These are phyloP conservation scores for Ostrea denselamellosa DNA, from an alignment of 1,140 invertebrate species.

Conservation along the genomic window DNA sequence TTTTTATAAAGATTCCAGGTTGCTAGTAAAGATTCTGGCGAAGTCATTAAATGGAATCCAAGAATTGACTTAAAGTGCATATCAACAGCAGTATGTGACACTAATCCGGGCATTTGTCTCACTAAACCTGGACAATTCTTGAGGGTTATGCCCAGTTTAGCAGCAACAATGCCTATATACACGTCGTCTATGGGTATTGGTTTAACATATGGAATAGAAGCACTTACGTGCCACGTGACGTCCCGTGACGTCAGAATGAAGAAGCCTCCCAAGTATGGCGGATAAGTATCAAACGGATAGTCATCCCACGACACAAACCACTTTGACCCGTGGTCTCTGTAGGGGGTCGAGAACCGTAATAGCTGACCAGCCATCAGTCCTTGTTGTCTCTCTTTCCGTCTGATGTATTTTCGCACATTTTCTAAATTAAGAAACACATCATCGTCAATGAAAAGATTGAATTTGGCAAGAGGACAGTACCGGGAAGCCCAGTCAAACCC, in stretches of 20 bases:
- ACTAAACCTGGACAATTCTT: not conserved
- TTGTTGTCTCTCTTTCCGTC: not conserved
- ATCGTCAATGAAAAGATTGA: conserved; percentile 47
- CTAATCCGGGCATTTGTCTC: not conserved
- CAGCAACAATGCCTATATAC: conserved; percentile 47
- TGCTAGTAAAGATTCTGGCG: not conserved
- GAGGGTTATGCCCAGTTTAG: conserved; percentile 39
- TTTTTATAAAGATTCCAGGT: conserved; percentile 2
- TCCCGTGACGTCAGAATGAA: conserved; percentile 27
- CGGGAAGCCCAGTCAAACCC: conserved; percentile 43
- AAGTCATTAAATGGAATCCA: not conserved
- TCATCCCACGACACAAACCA: conserved; percentile 47
- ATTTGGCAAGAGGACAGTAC: conserved; percentile 28
- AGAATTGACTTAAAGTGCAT: not conserved
- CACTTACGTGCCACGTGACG: conserved; percentile 30
- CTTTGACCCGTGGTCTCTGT: not conserved
- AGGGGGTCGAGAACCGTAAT: not conserved
- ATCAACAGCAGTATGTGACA: not conserved
- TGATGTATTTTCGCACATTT: conserved; percentile 5
- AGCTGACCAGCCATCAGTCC: conserved; percentile 39
- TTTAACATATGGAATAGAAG: conserved; percentile 50
- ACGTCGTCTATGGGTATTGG: conserved; percentile 42
- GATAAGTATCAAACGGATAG: conserved; percentile 45
- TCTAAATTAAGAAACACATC: conserved; percentile 49
- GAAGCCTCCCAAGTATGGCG: conserved; percentile 46